Percentiles rank a stretch among this genome's conserved stretches.
These are phyloP conservation scores for Syngnathus acus DNA, from an alignment of 2,797 vertebrate genomes.

Conservation along the genomic window DNA sequence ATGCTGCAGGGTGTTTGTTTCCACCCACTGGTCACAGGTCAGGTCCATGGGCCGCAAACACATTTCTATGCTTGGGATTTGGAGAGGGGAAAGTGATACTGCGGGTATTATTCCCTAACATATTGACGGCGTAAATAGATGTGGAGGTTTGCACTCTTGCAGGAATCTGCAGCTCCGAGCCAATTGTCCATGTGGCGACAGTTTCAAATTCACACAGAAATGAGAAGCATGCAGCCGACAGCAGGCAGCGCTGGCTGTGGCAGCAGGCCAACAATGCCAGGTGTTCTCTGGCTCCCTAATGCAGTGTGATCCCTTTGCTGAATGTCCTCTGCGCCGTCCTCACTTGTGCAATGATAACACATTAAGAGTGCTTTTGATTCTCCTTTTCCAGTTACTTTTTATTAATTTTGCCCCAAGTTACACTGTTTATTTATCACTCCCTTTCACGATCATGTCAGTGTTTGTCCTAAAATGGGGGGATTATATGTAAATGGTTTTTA, in stretches of 20 bases:
- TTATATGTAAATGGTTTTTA: slow-evolving; percentile 37
- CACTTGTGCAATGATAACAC: slow-evolving; percentile 47
- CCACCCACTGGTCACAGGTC: slow-evolving; percentile 51
- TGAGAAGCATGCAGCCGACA: slow-evolving; percentile 65
- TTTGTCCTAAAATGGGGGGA: slow-evolving; percentile 25
- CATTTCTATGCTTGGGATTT: slow-evolving; percentile 42
- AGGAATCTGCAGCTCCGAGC: slow-evolving; percentile 46
- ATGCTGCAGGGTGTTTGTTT: slow-evolving; percentile 54
- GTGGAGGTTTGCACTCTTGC: slow-evolving; percentile 28
- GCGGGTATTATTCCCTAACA: slow-evolving; percentile 27
- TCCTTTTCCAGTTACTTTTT: slow-evolving; percentile 6
- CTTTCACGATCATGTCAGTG: slow-evolving; percentile 5
- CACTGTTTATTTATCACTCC: slow-evolving; percentile 3
- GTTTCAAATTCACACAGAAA: slow-evolving; percentile 66
- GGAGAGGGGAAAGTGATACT: slow-evolving; percentile 40
- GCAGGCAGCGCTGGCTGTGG: slow-evolving; percentile 40
- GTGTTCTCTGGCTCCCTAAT: slow-evolving; percentile 39
- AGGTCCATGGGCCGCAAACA: slow-evolving; percentile 40
- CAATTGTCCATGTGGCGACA: slow-evolving; percentile 78
- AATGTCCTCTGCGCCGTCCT: slow-evolving; percentile 37
- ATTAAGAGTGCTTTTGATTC: slow-evolving; percentile 23
- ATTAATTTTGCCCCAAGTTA: neutral
- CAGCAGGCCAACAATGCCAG: slow-evolving; percentile 59
- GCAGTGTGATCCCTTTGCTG: slow-evolving; percentile 21
- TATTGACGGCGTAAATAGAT: slow-evolving; percentile 39